Percentiles rank a stretch among this genome's conserved stretches.
These are phyloP conservation scores for Galaxea fascicularis DNA, from an alignment of 92 coral and sea anemone species.

Conservation along the genomic window DNA sequence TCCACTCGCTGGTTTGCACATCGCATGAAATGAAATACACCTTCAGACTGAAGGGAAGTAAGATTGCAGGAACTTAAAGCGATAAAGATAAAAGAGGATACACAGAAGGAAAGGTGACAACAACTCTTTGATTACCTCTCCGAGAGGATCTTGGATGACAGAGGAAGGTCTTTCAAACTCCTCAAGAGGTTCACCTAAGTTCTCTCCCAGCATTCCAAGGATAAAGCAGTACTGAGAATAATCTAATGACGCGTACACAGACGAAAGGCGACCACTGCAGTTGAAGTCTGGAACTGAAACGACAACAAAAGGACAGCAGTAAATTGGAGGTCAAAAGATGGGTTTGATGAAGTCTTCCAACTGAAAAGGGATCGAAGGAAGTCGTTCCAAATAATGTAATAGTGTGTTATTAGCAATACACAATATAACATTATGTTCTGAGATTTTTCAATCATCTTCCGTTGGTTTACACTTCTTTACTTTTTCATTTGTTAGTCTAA, in stretches of 20 bases:
- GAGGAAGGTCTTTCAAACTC: constrained; percentile 97
- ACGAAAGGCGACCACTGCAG: constrained; percentile 90
- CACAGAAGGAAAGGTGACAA: not conserved
- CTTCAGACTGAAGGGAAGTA: too few species aligned
- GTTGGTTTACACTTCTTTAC: too few species aligned
- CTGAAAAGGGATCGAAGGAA: too few species aligned
- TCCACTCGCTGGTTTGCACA: too few species aligned
- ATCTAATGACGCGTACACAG: constrained; percentile 87
- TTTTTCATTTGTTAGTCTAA: too few species aligned
- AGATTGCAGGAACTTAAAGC: not conserved
- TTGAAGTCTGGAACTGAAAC: constrained; percentile 90
- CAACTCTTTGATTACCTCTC: constrained; percentile 58
- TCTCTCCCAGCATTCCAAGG: constrained; percentile 92
- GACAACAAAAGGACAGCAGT: not conserved
- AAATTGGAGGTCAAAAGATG: too few species aligned
- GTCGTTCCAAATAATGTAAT: too few species aligned
- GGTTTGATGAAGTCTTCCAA: too few species aligned
- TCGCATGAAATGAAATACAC: too few species aligned
- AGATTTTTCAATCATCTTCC: too few species aligned
- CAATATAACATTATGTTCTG: too few species aligned
- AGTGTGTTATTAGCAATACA: too few species aligned
- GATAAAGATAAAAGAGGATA: not conserved
- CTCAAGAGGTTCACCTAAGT: constrained; percentile 93
- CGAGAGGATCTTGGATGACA: constrained; percentile 89
- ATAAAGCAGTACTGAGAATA: constrained; percentile 95